phyloP scores from a whole-genome alignment of 2,888 invertebrate genomes.

The Corythucha ciliata region DNA sequence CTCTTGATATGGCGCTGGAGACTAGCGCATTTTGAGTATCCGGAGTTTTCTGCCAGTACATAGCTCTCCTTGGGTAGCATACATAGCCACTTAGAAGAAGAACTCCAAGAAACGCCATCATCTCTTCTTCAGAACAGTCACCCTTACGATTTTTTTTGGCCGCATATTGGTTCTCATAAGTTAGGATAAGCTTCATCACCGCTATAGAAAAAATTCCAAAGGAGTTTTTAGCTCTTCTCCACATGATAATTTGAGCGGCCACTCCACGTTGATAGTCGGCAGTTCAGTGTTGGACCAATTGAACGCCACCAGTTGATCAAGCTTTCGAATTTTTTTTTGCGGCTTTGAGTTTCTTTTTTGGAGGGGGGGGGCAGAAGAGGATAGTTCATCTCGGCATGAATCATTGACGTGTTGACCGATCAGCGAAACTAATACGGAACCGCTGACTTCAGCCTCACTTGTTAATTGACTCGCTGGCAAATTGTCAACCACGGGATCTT shows the following conservation, averaged over 20 bases:
- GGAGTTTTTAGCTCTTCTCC: constrained; percentile 2
- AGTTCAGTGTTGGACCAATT: too few relatives aligned
- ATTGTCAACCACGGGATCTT: too few relatives aligned
- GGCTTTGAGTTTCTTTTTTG: too few relatives aligned
- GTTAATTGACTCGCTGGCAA: too few relatives aligned
- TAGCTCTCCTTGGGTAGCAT: neutral
- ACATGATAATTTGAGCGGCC: neutral
- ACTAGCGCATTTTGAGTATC: constrained; percentile 18
- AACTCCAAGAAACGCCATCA: constrained; percentile 19
- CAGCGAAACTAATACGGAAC: too few relatives aligned
- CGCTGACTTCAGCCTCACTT: too few relatives aligned
- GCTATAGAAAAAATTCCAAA: constrained; percentile 6
- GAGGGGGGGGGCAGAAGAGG: too few relatives aligned
- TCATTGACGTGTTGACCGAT: too few relatives aligned
- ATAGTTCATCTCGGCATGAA: too few relatives aligned
- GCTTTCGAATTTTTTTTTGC: too few relatives aligned
- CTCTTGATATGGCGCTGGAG: constrained; percentile 5
- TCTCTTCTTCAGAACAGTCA: constrained; percentile 23
- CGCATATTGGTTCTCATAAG: constrained; percentile 26
- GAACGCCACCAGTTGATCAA: too few relatives aligned
- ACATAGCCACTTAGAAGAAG: constrained; percentile 19
- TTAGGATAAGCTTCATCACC: constrained; percentile 4
- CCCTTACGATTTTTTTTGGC: constrained; percentile 22
- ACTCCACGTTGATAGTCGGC: too few relatives aligned
- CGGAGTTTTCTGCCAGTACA: constrained; percentile 16